phyloP scores from a whole-genome alignment of 2,797 vertebrate species.

The Sarcoramphus papa region DNA sequence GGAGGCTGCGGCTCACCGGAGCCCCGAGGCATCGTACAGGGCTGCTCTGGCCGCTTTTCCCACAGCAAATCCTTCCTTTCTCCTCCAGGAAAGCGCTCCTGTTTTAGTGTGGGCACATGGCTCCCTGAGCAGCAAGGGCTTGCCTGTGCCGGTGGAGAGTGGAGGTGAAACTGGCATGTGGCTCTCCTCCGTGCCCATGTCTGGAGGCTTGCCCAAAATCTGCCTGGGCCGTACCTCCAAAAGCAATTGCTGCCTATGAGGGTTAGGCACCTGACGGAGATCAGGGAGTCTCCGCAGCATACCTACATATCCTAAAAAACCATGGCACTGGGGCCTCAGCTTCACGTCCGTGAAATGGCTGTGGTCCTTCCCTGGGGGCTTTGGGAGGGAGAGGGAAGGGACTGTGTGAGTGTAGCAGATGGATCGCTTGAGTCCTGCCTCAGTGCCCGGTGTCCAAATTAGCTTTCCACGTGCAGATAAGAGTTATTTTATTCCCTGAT shows the following conservation, averaged over 20 bases:
- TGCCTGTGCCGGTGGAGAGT: rapidly evolving
- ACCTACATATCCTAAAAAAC: background rate
- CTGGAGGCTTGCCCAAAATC: background rate
- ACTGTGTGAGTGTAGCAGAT: background rate
- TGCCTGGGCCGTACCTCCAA: rapidly evolving
- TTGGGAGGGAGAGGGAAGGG: background rate
- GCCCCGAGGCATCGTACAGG: background rate
- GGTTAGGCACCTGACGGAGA: background rate
- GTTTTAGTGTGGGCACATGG: background rate
- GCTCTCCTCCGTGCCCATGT: rapidly evolving
- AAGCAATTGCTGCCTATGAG: background rate
- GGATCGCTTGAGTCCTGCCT: background rate
- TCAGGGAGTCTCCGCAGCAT: rapidly evolving
- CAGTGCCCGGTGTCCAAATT: background rate
- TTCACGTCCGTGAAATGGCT: rapidly evolving
- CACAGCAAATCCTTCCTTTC: background rate
- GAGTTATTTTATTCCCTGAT: background rate
- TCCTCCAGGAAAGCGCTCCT: background rate
- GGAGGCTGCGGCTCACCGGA: background rate
- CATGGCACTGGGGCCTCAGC: background rate
- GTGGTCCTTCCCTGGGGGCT: background rate
- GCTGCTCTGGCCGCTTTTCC: background rate
- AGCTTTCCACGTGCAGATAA: background rate
- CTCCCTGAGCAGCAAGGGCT: background rate
- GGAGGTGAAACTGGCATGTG: background rate